Evolutionary conservation across 2,888 invertebrate species (phyloP), one percentile per base, ranked within the genome.

Genomic region (Malacosoma neustria): DNA sequence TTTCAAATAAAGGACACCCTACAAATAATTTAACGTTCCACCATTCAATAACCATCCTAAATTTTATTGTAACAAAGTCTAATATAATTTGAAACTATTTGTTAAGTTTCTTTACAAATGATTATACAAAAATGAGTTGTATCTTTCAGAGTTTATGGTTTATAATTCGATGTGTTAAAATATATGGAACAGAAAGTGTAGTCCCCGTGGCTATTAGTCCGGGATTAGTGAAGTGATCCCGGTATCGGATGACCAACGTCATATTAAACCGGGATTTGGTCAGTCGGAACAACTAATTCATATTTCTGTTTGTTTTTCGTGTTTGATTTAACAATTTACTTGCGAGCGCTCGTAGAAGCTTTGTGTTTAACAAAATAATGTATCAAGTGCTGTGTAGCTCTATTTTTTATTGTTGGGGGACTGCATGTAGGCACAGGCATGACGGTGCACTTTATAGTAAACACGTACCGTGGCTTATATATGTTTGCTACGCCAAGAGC

Each of bases 191-290:
- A 57, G 57, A 51, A 51, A 60, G 56, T 51, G 45, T 41, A 48
- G 43, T 52, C 46, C 66, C 65, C 54, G 49, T 41, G 71, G 76
- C 77, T 77, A 81, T 84, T 84, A 84, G 81, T 72, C 76, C 42
- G 54, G 81, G 80, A 82, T 85, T 82, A 84, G 68, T 56, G 62
- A 58, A 62, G 54, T 75, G 73, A 82, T 73, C 80, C 74, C 43
- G 62, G 77, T 70, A 68, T 77, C 62, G 67, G 74, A 72, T 84
- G 84, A 84, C 84, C 84, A 75, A 63, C 72, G 79, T 66, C 75
- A 74, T 69, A 77, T 75, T 79, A 79, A 76, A 72, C 70, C 64
- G 51, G 82, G 81, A 74, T 82, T 80, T 72, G 71, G 72, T 61
- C 73, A 75, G 62, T 75, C 69, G 68, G 70, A 61, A 64, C 61